Evolutionary conservation across 2,888 invertebrate species (phyloP), one percentile per base, ranked within the genome.

Genomic region (Megamerina dolium): DNA sequence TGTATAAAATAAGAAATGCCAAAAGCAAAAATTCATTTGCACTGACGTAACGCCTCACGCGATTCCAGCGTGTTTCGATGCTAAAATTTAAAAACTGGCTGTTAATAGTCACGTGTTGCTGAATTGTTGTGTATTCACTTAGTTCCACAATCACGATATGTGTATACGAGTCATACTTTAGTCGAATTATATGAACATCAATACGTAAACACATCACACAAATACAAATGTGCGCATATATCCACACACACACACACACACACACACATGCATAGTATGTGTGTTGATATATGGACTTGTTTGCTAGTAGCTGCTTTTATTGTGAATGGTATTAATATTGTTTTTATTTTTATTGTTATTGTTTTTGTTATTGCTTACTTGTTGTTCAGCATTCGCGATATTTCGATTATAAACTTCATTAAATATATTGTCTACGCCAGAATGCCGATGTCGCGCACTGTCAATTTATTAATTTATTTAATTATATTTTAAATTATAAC

Each of bases 31-130:
- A 63, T 64, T 60, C 60, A 63, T 66, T 57, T 57, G 49, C 54
- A 61, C 60, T 69, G 68, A 70, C 69, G 70, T 67, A 70, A 70
- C 62, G 54, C 50, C 68, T 70, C 69, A 70, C 70, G 70, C 68
- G 69, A 69, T 60, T 60, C 60, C 59, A 63, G 62, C 70, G 63
- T 68, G 62, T 59, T 47, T 47, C 45, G 44, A n/a, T 29, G 35
- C 27, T 41, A 37, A 34, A 21, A 42, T 36, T 42, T 20, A 23
- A 29, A 36, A 29, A 21, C 17, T 30, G 31, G 17, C 35, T 18
- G 16, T 18, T 30, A n/a, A n/a, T 23, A 17, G 41, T 42, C 41
- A 42, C 41, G 41, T 42, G 41, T 42, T 36, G 41, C 30, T 42
- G 21, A 36, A 42, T 16, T 36, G 41, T 23, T 23, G 23, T 23